Evolutionary conservation across 2,888 invertebrate genomes (phyloP), one percentile per base, ranked within the genome.

Genomic region (Aporophyla lueneburgensis): DNA sequence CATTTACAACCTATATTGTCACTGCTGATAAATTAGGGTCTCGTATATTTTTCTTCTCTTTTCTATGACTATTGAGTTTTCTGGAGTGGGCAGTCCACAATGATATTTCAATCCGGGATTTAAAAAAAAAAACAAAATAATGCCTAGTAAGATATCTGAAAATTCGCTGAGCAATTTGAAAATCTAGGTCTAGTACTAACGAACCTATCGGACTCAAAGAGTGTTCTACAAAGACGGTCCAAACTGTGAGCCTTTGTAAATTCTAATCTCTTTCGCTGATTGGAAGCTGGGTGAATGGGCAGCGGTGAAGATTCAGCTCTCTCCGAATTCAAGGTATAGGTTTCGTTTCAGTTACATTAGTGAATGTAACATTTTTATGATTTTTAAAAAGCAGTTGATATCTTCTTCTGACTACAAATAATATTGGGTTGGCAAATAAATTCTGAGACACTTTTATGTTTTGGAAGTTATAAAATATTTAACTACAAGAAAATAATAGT

Each of bases 221-320:
- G 78, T 68, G 56, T 66, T 49, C n/a, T 7, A 43, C 56, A 58
- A 78, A 67, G 67, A 27, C 49, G 49, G 27, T 16, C 27, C 12
- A 7, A 21, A 56, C 24, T 10, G 63, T n/a, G 46, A 33, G 68
- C 68, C 78, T 78, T 78, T 67, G 67, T 43, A n/a, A 9, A 67
- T 58, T 56, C n/a, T 78, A 67, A 76, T 67, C 68, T 77, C 49
- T 19, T 49, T n/a, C 56, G n/a, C 27, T 76, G 75, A 76, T 76
- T 76, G 49, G 68, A 51, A 43, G 14, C 49, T 56, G 14, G 40
- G 27, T 49, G 68, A 68, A 58, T 27, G 16, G 33, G 14, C 21
- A n/a, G 78, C 14, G 49, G 10, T 7, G 27, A 43, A 33, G 7
- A 19, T 78, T 75, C 10, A 24, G 53, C 27, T 19, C 27, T n/a